Evolutionary conservation across 2,797 vertebrate genomes (phyloP), one percentile per base, ranked within the genome.

Genomic region (Pangasius krempfi): DNA sequence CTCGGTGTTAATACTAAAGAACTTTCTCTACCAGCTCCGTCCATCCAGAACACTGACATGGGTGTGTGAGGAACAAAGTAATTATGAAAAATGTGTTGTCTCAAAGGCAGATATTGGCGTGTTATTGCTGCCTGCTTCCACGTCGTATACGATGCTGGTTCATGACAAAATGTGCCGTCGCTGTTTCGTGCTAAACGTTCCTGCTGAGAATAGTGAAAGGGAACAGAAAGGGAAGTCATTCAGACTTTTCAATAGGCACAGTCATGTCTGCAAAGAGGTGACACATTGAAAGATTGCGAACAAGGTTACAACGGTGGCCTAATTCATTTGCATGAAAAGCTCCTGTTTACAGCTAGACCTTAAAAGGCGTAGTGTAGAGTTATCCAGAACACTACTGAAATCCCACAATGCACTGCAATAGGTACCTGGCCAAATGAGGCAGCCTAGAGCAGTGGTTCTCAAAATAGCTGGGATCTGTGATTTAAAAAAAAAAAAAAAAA

Each of bases 11-110:
- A 40, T 20, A 72, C 16, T 47, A 13, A 50, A 27, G 20, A 68
- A 56, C 66, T 7, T 58, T 27, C 47, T 30, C 1, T 30, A 4
- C 27, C 44, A 18, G 54, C 18, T 84, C 33, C 7, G 30, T 54
- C 54, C 58, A 58, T 66, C 33, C 14, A 84, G 66, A 50, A 73
- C n/a, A 20, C 10, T 6, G 50, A 66, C 10, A 79, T 58, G 52
- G 27, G 75, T 22, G 33, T 22, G 50, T 84, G 44, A 84, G 27
- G 85, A 88, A 84, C 70, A n/a, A 84, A 37, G 52, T 83, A 84
- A 88, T 88, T 56, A 85, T 27, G 30, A 54, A 83, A 64, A 64
- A 27, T 54, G 50, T 56, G 75, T 62, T 18, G 33, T 44, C 66
- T 83, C 25, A 12, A 52, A 62, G 87, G 68, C 56, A 76, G 76